Evolutionary conservation across 1,140 invertebrate genomes (phyloP).

Genomic region (Conus ventricosus): DNA sequence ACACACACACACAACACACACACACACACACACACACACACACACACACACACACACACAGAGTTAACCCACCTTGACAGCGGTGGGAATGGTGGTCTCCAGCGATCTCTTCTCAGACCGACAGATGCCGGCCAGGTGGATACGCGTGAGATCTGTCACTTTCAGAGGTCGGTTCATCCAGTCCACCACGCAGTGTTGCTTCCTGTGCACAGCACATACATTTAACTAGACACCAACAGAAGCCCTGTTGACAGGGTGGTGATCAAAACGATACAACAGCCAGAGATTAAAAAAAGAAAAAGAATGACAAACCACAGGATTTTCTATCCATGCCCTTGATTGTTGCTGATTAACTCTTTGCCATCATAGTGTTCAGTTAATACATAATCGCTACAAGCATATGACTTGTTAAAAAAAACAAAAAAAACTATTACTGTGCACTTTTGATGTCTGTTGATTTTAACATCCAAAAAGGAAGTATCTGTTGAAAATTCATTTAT

Average conservation of each 20-base stretch:
- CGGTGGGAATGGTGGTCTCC: conserved; percentile 54
- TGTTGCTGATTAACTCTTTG: too few relatives aligned
- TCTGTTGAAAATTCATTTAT: too few relatives aligned
- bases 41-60: neutral
- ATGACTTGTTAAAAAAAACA: too few relatives aligned
- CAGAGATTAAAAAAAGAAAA: too few relatives aligned
- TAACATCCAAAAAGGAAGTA: too few relatives aligned
- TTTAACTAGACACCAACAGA: neutral
- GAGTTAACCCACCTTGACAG: conserved; percentile 48
- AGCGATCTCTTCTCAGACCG: conserved; percentile 58
- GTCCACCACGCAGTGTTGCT: conserved; percentile 46
- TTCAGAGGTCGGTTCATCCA: conserved; percentile 55
- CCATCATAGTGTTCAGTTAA: too few relatives aligned
- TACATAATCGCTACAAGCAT: too few relatives aligned
- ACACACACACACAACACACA: neutral
- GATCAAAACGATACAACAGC: neutral
- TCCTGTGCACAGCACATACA: conserved; percentile 40
- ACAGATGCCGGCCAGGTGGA: conserved; percentile 61
- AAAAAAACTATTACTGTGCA: too few relatives aligned
- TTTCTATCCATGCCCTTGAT: too few relatives aligned
- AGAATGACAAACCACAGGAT: neutral
- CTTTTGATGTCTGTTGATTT: too few relatives aligned
- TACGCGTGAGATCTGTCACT: conserved; percentile 52
- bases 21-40: conserved; percentile 14
- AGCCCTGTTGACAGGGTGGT: neutral